Conservation (phyloP, 1,140 invertebrate species). For the Mactra quadrangularis region DNA sequence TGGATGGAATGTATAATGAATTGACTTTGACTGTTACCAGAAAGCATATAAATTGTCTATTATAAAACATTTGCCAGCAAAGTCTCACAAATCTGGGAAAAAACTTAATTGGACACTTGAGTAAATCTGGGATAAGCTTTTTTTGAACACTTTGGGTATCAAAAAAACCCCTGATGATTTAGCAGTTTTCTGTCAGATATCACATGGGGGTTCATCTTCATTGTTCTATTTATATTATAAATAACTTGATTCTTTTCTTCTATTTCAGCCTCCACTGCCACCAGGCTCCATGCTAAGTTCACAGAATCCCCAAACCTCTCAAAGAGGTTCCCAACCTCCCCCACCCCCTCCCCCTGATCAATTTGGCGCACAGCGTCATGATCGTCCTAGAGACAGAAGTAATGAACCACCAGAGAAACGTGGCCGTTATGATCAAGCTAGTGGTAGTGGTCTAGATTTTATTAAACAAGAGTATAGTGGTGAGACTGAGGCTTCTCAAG, state of each 20-base stretch:
- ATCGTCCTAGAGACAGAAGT: slow-evolving; percentile 43
- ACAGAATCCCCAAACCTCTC: slow-evolving; percentile 29
- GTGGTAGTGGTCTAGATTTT: slow-evolving; percentile 71
- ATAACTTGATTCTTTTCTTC: background rate
- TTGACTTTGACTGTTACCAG: no score
- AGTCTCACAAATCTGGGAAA: no score
- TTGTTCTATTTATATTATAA: background rate
- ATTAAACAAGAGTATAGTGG: slow-evolving; percentile 71
- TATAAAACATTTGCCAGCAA: no score
- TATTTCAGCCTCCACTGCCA: slow-evolving; percentile 51
- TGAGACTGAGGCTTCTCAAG: slow-evolving; percentile 53
- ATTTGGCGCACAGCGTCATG: slow-evolving; percentile 41
- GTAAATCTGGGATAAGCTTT: no score
- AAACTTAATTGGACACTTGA: no score
- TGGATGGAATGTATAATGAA: no score
- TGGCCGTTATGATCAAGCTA: slow-evolving; percentile 62
- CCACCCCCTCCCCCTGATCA: slow-evolving; percentile 56
- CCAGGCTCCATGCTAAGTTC: slow-evolving; percentile 44
- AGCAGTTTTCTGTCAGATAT: no score
- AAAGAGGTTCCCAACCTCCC: slow-evolving; percentile 54
- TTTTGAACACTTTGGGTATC: no score
- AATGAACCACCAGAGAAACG: slow-evolving; percentile 67
- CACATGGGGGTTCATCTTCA: slow-evolving; percentile 48
- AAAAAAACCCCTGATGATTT: no score
- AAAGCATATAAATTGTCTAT: no score